Conservation (phyloP, 2,888 invertebrate species). For the Phalera bucephala region DNA sequence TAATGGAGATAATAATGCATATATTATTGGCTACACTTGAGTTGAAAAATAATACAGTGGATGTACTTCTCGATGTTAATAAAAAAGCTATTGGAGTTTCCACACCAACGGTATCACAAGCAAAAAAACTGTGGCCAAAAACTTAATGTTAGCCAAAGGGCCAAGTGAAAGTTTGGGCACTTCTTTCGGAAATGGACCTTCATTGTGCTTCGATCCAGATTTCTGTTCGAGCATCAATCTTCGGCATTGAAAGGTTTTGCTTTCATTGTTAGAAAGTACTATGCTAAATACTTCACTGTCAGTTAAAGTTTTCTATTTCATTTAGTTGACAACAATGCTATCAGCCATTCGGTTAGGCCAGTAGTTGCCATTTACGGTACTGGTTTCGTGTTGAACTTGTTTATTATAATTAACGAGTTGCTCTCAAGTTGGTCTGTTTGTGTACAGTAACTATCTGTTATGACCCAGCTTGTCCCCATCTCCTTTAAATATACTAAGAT, state of each 20-base stretch:
- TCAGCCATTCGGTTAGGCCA: conserved; percentile 1
- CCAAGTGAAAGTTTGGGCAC: conserved; percentile 67
- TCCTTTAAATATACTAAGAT: too few species aligned
- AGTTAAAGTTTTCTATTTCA: conserved; percentile 20
- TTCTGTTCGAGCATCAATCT: conserved; percentile 63
- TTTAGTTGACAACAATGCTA: conserved; percentile 4
- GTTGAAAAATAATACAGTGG: too few species aligned
- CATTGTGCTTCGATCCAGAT: conserved; percentile 64
- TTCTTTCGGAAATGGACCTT: conserved; percentile 62
- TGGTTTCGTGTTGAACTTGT: conserved; percentile 3
- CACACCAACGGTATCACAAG: too few species aligned
- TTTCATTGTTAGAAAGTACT: conserved; percentile 54
- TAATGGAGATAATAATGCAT: too few species aligned
- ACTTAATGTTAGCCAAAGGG: conserved; percentile 44
- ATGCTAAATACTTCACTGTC: conserved; percentile 22
- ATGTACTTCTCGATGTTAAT: too few species aligned
- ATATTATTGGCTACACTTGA: too few species aligned
- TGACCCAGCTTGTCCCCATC: too few species aligned
- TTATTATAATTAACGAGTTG: conserved; percentile 3
- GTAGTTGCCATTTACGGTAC: neutral
- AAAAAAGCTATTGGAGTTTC: too few species aligned
- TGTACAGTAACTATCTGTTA: too few species aligned
- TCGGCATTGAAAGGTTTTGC: conserved; percentile 47
- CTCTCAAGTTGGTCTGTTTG: too few species aligned
- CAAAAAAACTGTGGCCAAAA: too few species aligned